These are phyloP conservation scores for Platalea minor DNA, from an alignment of 2,797 vertebrate species.

Conservation along the genomic window DNA sequence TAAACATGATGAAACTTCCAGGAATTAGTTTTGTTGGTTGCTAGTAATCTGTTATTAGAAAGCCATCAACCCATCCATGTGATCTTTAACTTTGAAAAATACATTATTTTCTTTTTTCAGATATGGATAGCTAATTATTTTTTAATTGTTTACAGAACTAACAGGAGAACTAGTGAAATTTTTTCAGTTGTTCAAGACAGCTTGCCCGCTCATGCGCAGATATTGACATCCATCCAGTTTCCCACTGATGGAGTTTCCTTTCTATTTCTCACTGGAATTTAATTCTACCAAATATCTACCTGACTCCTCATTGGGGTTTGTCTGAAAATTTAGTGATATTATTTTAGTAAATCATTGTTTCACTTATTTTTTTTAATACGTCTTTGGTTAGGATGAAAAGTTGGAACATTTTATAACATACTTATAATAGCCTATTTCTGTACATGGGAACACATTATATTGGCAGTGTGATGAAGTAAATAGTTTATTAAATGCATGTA, in stretches of 20 bases:
- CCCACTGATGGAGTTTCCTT: background rate
- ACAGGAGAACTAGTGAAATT: background rate
- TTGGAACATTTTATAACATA: background rate
- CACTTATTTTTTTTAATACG: background rate
- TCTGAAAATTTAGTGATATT: background rate
- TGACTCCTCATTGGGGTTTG: background rate
- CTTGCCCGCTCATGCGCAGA: background rate
- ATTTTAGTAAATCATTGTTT: background rate
- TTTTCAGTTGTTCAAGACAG: background rate
- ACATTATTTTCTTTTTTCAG: background rate
- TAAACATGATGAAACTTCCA: background rate
- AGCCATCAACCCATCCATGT: background rate
- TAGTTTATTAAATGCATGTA: background rate
- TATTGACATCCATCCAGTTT: background rate
- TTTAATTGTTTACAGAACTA: constrained; percentile 6
- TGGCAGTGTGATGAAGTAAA: background rate
- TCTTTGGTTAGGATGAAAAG: background rate
- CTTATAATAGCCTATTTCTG: background rate
- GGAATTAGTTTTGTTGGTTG: background rate
- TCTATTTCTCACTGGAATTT: background rate
- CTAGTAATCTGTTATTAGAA: background rate
- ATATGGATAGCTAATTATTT: background rate
- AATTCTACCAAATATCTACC: background rate
- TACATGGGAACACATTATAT: background rate
- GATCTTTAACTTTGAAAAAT: background rate